These are phyloP conservation scores for Trissolcus japonicus DNA, from an alignment of 2,888 invertebrate species.

Conservation along the genomic window DNA sequence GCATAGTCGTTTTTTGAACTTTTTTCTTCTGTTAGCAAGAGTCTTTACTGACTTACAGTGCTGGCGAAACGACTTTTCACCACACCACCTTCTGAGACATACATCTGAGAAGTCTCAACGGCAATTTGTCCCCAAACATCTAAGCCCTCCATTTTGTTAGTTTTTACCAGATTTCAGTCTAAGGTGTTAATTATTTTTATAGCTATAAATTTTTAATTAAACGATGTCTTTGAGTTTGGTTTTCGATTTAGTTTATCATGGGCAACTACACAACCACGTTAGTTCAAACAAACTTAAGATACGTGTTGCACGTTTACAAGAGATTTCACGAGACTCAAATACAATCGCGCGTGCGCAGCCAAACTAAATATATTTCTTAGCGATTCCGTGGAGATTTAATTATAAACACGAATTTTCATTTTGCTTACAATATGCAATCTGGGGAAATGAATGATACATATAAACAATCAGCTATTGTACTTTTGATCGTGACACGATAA, in stretches of 20 bases:
- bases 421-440: conserved; percentile 14
- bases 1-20: no score
- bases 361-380: conserved; percentile 72
- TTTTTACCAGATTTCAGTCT: background rate
- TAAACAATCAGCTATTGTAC: no score
- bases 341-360: conserved; percentile 72
- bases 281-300: conserved; percentile 52
- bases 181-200: background rate
- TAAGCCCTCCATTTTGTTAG: conserved; percentile 73
- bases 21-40: background rate
- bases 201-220: no score
- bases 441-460: conserved; percentile 7
- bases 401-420: conserved; percentile 61
- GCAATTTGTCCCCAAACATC: conserved; percentile 94
- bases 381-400: conserved; percentile 69
- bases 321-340: conserved; percentile 67
- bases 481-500: no score
- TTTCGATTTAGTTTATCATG: conserved; percentile 4
- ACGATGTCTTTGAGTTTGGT: conserved; percentile 13
- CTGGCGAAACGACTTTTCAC: conserved; percentile 88
- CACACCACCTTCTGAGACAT: conserved; percentile 87
- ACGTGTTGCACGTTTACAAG: conserved; percentile 64
- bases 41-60: conserved; percentile 81
- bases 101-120: conserved; percentile 90
- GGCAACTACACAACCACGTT: conserved; percentile 39